These are phyloP conservation scores for Corythaeola cristata DNA, from an alignment of 2,113 vertebrate species.

Conservation along the genomic window DNA sequence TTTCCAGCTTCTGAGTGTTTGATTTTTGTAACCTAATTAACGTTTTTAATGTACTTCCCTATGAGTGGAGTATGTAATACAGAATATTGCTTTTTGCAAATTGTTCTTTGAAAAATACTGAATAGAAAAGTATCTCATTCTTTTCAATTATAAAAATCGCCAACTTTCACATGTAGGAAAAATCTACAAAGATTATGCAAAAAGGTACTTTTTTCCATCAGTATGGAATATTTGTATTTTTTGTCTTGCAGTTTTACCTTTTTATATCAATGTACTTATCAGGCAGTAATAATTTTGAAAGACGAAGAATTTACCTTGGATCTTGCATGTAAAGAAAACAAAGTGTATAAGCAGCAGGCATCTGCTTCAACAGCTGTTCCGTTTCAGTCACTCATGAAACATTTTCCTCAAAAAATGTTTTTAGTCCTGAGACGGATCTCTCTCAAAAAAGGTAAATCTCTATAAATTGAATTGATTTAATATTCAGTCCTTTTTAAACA, in stretches of 20 bases:
- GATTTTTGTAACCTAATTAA: not conserved
- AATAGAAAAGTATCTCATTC: not conserved
- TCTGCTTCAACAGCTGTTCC: not conserved
- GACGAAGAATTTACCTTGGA: not conserved
- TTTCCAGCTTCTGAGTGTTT: not conserved
- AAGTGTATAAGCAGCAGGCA: not conserved
- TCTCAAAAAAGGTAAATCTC: not conserved
- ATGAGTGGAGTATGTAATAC: not conserved
- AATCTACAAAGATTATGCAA: not conserved
- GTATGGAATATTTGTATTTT: not conserved
- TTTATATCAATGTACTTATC: not conserved
- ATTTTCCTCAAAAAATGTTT: not conserved
- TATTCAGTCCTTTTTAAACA: not conserved
- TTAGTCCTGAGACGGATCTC: not conserved
- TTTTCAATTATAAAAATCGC: not conserved
- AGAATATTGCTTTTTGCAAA: not conserved
- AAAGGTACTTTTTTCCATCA: not conserved
- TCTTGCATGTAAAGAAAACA: not conserved
- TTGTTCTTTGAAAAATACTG: not conserved
- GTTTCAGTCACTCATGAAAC: not conserved
- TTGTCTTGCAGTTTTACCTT: not conserved
- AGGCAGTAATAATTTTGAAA: not conserved
- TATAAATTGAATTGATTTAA: not conserved
- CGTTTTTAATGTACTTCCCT: not conserved
- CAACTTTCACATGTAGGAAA: not conserved